Conservation (phyloP, 2,888 invertebrate genomes). For the Eupithecia centaureata region DNA sequence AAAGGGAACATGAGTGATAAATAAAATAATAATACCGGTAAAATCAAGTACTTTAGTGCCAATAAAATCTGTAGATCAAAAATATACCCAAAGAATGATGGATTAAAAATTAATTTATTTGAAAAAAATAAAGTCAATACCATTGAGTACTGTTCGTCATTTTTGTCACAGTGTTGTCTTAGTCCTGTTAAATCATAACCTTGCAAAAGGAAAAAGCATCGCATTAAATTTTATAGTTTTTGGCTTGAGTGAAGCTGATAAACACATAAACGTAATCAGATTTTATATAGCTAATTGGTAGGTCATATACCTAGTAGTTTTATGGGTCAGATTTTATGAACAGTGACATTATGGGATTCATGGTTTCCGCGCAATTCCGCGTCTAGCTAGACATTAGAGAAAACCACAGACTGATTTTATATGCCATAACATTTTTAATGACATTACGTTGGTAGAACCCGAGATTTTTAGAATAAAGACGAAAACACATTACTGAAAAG, state of each 20-base stretch:
- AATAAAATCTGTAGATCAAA: background rate
- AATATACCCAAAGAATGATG: background rate
- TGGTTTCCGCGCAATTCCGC: background rate
- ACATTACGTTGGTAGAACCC: background rate
- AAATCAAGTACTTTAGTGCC: conserved; percentile 35
- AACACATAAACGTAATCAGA: background rate
- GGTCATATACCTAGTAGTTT: conserved; percentile 17
- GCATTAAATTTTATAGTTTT: background rate
- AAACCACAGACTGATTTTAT: conserved; percentile 7
- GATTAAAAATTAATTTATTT: no score
- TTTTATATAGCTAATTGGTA: conserved; percentile 4
- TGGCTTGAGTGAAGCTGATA: background rate
- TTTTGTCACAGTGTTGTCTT: no score
- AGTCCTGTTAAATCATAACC: no score
- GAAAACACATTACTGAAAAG: no score
- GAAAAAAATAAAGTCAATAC: no score
- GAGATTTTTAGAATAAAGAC: background rate
- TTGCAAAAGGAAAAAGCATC: background rate
- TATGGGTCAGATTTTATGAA: conserved; percentile 22
- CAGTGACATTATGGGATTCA: conserved; percentile 9
- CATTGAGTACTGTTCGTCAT: no score
- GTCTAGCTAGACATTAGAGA: conserved; percentile 23
- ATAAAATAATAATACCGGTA: conserved; percentile 44
- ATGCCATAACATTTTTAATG: background rate
- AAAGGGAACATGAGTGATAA: conserved; percentile 25